Percentiles rank a stretch among this genome's conserved stretches.
Conservation (phyloP, 2,888 invertebrate species). For the Drosophila leonis region DNA sequence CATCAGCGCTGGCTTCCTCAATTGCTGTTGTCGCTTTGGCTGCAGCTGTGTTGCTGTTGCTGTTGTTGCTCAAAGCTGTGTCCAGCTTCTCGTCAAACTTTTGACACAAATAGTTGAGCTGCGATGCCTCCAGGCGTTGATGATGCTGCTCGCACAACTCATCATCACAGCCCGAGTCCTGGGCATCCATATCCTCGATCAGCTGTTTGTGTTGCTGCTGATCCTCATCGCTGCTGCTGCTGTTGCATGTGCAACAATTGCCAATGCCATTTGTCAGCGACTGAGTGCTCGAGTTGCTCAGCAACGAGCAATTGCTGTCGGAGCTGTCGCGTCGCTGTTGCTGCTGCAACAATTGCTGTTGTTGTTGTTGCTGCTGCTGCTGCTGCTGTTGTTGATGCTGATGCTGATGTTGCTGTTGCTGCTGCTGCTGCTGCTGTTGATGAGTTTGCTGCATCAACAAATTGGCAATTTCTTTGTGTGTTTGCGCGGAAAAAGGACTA, state of each 20-base stretch:
- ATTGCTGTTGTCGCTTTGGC: slow-evolving; percentile 44
- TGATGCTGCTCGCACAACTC: slow-evolving; percentile 81
- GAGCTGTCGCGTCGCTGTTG: slow-evolving; percentile 84
- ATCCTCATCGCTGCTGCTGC: slow-evolving; percentile 39
- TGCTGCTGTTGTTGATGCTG: slow-evolving; percentile 62
- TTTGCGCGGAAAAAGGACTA: slow-evolving; percentile 76
- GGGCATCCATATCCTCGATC: slow-evolving; percentile 75
- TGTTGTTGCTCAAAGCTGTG: slow-evolving; percentile 71
- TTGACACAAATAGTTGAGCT: slow-evolving; percentile 85
- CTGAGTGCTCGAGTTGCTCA: slow-evolving; percentile 84
- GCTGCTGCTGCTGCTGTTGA: slow-evolving; percentile 64
- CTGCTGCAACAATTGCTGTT: slow-evolving; percentile 51
- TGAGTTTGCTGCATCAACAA: slow-evolving; percentile 74
- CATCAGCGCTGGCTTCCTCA: slow-evolving; percentile 73
- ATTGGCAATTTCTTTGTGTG: slow-evolving; percentile 76
- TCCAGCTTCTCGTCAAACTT: slow-evolving; percentile 85
- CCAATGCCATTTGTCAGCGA: slow-evolving; percentile 62
- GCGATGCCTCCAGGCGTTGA: slow-evolving; percentile 74
- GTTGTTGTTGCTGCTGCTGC: slow-evolving; percentile 53
- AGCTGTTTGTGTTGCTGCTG: slow-evolving; percentile 57
- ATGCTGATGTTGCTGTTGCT: slow-evolving; percentile 54
- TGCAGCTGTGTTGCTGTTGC: slow-evolving; percentile 30
- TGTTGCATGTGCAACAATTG: slow-evolving; percentile 80
- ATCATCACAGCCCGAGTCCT: slow-evolving; percentile 84
- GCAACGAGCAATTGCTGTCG: slow-evolving; percentile 85